Base-by-base conservation (phyloP, 2,888 invertebrate genomes). In the Parnassius smintheus region DNA sequence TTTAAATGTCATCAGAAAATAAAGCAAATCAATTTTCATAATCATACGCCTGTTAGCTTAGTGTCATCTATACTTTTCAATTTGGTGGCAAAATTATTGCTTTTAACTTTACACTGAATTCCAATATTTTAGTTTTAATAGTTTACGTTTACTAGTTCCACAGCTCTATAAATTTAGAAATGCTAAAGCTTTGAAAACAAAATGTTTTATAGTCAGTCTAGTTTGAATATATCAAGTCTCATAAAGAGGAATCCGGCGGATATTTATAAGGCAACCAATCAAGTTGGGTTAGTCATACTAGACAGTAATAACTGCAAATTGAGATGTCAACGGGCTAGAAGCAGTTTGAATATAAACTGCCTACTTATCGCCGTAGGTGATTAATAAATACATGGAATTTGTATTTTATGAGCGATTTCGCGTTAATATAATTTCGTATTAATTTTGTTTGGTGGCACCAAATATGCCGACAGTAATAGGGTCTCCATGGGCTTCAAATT, bases 281-380 rank as follows among this genome's bases (percentile, higher is more conserved):
- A 66, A 66, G 56, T 72, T 55, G 64, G 52, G 46, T 59, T 65
- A 67, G 65, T 70, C 71, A 70, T 69, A 69, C 65, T 69, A 67
- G 68, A 71, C 67, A 61, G 66, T 68, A 78, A 76, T 82, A 79
- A 75, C 73, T 68, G 68, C 68, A 82, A 81, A 90, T 90, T 88
- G 82, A 89, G 86, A 84, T 85, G 87, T 90, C 88, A 85, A 78
- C 83, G 69, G 71, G 72, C 71, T 67, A 65, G 65, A 68, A 74
- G 78, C 76, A 75, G 77, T 79, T 76, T 78, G 85, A 83, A 87
- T 88, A 86, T 82, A 84, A 88, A 88, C 78, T 79, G 80, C 73
- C 75, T 77, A 78, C 76, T 88, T 88, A 84, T 76, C 81, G 74
- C 80, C 74, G 71, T 70, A 72, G 75, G 80, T 81, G 83, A 84